These are phyloP conservation scores for Triplophysa siluroides DNA, from an alignment of 2,113 vertebrate species.

Conservation along the genomic window DNA sequence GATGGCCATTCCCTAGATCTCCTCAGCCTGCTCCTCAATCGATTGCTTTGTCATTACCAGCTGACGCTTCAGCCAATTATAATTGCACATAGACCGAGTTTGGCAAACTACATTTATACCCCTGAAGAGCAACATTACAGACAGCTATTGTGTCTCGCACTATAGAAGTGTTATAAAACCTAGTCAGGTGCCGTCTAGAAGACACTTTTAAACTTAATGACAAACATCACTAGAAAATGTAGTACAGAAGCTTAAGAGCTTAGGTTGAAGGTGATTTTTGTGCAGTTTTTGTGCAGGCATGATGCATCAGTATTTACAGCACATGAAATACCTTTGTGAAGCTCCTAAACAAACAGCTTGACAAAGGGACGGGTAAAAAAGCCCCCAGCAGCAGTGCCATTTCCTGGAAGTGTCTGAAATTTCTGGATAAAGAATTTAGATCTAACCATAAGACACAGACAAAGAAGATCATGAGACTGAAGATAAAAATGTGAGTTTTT, in stretches of 20 bases:
- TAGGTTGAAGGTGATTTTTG: no score
- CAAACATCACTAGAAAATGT: no score
- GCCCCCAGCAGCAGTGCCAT: slow-evolving; percentile 38
- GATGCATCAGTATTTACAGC: neutral
- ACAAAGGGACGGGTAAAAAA: slow-evolving; percentile 57
- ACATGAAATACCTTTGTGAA: slow-evolving; percentile 28
- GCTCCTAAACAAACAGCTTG: slow-evolving; percentile 47
- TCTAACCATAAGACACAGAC: slow-evolving; percentile 28
- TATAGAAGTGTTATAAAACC: no score
- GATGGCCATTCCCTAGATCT: slow-evolving; percentile 14
- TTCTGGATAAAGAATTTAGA: slow-evolving; percentile 36
- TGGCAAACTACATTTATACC: neutral
- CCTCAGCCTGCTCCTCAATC: neutral
- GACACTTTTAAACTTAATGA: no score
- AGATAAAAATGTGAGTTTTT: neutral
- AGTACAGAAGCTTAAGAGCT: no score
- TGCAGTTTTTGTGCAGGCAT: neutral
- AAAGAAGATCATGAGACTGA: slow-evolving; percentile 17
- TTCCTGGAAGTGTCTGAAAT: slow-evolving; percentile 31
- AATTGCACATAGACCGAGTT: neutral
- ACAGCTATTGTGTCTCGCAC: neutral
- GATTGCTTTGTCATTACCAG: slow-evolving; percentile 15
- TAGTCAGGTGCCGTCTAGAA: no score
- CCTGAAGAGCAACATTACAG: neutral
- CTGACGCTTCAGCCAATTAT: neutral